Evolutionary conservation across 2,797 vertebrate genomes (phyloP), one percentile per base, ranked within the genome.

Genomic region (Spinibarbus caldwelli): DNA sequence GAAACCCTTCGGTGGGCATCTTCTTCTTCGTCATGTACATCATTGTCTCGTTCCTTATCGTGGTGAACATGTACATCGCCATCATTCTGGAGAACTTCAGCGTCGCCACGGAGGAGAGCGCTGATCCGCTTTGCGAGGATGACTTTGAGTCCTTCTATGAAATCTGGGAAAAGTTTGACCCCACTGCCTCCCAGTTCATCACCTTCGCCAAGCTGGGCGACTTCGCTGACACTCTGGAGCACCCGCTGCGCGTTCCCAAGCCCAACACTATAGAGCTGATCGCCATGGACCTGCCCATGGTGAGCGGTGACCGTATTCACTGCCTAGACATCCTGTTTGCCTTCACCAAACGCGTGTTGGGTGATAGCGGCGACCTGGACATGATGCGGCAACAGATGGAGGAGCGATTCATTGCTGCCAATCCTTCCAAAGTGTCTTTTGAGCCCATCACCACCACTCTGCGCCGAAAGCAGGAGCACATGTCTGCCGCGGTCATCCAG

Each of bases 1-100:
- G 98, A 62, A 99, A 99, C 93, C 98, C 98, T 9, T 99, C 98
- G 0, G 98, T 99, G 90, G 98, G 98, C 66, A 99, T 99, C 86
- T 99, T 99, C 93, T 99, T 99, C 95, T 99, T 99, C 34, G 98
- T 99, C 71, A 99, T 99, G 92, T 99, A 99, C 82, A 99, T 99
- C 94, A 99, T 99, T 89, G 99, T 99, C 93, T 99, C 98, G 87
- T 99, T 99, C 93, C 96, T 99, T 21, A 99, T 99, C 8, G 98
- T 99, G 86, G 98, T 99, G 67, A 99, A 99, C 95, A 99, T 99
- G 98, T 99, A 99, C 95, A 99, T 99, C 4, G 98, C 98, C 93
- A 99, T 99, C 94, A 99, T 99, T 93, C 88, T 99, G 94, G 98
- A 99, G 96, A 99, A 99, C 94, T 99, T 99, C 93, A 99, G 98